A percentile compares a stretch with the other conserved stretches of the same genome.
phyloP scores from a whole-genome alignment of 2,113 vertebrate genomes.

The Gasterosteus nipponicus region DNA sequence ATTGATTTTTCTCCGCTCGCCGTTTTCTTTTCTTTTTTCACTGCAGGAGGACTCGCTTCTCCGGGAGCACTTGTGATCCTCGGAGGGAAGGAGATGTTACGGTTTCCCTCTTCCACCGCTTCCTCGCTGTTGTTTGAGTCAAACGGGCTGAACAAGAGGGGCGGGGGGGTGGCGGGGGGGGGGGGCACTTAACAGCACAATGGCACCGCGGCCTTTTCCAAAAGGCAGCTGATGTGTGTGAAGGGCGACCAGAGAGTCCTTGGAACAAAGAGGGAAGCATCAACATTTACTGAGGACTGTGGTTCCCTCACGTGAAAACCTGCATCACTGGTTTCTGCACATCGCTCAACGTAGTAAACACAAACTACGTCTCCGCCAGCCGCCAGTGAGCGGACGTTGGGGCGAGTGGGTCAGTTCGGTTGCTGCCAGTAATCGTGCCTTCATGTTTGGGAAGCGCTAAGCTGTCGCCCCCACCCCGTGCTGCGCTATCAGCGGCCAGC shows the following conservation, averaged over 20 bases:
- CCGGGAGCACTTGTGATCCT: constrained; percentile 70
- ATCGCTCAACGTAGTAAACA: too few relatives aligned
- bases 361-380: too few relatives aligned
- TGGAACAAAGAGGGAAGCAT: constrained; percentile 56
- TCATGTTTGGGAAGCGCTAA: constrained; percentile 25
- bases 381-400: too few relatives aligned
- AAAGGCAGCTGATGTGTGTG: constrained; percentile 75
- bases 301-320: too few relatives aligned
- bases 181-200: constrained; percentile 77
- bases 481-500: constrained; percentile 71
- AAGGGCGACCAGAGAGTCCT: constrained; percentile 71
- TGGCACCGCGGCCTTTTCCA: constrained; percentile 62
- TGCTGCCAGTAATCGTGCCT: constrained; percentile 44
- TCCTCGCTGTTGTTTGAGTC: constrained; percentile 58
- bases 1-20: constrained; percentile 80
- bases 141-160: constrained; percentile 56
- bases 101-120: constrained; percentile 30
- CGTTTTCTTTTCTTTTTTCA: constrained; percentile 64
- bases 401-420: too few relatives aligned
- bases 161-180: too few relatives aligned
- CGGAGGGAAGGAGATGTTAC: too few relatives aligned
- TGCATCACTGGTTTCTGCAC: too few relatives aligned
- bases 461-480: constrained; percentile 61
- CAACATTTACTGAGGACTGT: too few relatives aligned
- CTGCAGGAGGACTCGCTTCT: constrained; percentile 73